Base-by-base conservation (phyloP, 2,113 vertebrate species). In the Casuarius casuarius region DNA sequence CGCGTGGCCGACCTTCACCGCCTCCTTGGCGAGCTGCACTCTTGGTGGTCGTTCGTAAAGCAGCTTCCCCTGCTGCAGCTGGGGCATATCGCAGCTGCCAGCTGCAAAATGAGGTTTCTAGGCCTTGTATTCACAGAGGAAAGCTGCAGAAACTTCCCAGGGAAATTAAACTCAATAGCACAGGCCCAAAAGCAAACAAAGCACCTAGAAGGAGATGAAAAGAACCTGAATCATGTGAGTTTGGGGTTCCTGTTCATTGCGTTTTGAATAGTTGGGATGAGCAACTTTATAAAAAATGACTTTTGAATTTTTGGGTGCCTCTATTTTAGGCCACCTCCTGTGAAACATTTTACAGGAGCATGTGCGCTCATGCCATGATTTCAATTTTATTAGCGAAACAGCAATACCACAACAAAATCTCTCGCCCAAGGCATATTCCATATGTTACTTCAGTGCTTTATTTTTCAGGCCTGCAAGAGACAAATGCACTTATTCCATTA, bases 391-490 rank as follows among this genome's bases (percentile, higher is more conserved):
- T 94, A 94, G 82, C 86, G 84, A 90, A 95, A 87, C 68, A 86
- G 92, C 76, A 89, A 75, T 93, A 92, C 73, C 92, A 95, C 72
- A 75, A 90, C 56, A 89, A 96, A 97, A 80, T 81, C 77, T 93
- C 83, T 94, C 0, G 90, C 95, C 88, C 90, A 25, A 78, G 96
- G 95, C 94, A 48, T 84, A 52, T 96, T 96, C 95, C 94, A 75
- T 96, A 96, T 94, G 90, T 95, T 96, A 78, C 42, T 92, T 75
- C 76, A 51, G 65, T 44, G 86, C 90, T 95, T 96, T 96, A 93
- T 93, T 96, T 89, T 94, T 94, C 86, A 97, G 92, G 80, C 94
- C 95, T 96, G 73, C 65, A n/a, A 96, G 94, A 96, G 66, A 95
- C 86, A 89, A 95, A 96, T 81, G 86, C 92, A 78, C 89, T 96